Conservation (phyloP, 2,797 vertebrate species). For the Chloroceryle amazona region DNA sequence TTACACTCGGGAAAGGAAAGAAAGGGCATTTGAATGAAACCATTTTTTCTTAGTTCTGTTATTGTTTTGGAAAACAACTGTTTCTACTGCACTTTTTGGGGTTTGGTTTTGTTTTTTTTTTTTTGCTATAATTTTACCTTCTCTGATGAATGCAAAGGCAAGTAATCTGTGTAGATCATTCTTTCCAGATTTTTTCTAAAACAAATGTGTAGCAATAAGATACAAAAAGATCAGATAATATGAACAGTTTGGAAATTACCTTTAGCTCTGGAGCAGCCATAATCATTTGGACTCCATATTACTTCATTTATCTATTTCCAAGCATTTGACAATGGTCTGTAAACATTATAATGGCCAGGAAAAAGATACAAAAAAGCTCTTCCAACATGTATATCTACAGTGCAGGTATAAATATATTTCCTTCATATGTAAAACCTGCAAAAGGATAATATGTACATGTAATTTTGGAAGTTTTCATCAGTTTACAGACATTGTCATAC, state of each 20-base stretch:
- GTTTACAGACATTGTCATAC: background rate
- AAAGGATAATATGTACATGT: background rate
- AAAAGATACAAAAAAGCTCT: background rate
- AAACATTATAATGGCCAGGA: background rate
- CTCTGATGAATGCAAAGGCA: background rate
- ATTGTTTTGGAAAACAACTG: background rate
- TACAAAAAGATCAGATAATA: background rate
- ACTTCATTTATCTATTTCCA: background rate
- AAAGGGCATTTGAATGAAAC: background rate
- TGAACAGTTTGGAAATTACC: background rate
- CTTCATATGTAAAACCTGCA: background rate
- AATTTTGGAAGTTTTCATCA: background rate
- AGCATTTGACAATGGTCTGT: background rate
- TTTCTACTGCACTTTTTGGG: background rate
- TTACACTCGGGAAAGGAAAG: background rate
- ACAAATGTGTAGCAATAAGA: background rate
- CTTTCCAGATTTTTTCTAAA: background rate
- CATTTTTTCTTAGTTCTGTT: background rate
- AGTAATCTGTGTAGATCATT: background rate
- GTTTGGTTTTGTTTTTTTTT: background rate
- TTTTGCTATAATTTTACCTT: background rate
- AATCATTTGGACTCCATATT: background rate
- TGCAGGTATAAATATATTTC: background rate
- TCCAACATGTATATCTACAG: background rate
- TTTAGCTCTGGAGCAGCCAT: background rate